Conservation (phyloP, 2,797 vertebrate genomes). For the Myotis planiceps region DNA sequence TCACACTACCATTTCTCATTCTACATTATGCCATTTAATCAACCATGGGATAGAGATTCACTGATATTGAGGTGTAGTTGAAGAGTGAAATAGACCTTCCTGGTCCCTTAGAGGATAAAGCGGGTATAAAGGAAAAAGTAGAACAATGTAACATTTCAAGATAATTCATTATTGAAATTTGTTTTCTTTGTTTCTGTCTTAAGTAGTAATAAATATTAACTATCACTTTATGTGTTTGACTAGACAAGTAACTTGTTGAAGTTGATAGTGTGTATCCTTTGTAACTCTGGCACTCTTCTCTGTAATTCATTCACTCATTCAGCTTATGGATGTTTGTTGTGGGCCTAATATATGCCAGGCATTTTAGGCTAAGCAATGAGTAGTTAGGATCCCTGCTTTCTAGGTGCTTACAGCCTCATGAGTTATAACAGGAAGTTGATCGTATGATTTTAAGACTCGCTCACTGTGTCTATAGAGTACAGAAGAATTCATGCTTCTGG, state of each 20-base stretch:
- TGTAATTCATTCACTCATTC: neutral
- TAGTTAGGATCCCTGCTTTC: neutral
- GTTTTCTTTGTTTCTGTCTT: slow-evolving; percentile 63
- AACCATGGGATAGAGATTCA: neutral
- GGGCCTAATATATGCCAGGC: no score
- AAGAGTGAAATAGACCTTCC: neutral
- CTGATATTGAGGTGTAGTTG: neutral
- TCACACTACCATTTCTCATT: neutral
- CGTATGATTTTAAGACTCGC: neutral
- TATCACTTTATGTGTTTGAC: neutral
- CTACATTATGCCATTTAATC: neutral
- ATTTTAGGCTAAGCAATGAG: neutral
- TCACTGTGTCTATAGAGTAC: neutral
- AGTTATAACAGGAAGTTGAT: neutral
- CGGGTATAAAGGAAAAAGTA: neutral
- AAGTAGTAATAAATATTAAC: slow-evolving; percentile 11
- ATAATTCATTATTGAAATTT: slow-evolving; percentile 14
- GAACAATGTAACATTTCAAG: slow-evolving; percentile 9
- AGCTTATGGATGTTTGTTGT: neutral
- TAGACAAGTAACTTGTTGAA: neutral
- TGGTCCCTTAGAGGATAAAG: neutral
- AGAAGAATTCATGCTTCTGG: neutral
- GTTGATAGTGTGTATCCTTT: neutral
- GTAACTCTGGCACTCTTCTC: neutral
- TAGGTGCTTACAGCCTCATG: neutral